Evolutionary conservation across 2,113 vertebrate species (phyloP).

Genomic region (Cololabis saira): DNA sequence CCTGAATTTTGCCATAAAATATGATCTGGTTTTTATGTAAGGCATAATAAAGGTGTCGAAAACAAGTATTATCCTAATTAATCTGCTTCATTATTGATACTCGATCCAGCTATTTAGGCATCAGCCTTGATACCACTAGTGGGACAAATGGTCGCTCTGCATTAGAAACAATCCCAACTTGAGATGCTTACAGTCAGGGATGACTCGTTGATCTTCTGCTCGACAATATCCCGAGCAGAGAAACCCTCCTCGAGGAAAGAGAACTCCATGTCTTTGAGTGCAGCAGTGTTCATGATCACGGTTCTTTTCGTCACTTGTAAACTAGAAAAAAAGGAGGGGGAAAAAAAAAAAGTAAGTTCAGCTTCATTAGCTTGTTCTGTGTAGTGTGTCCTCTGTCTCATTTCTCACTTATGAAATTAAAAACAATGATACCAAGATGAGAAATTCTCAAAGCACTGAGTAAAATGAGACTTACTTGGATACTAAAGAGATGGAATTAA

Average conservation of each 20-base stretch:
- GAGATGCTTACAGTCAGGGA: conserved; percentile 86
- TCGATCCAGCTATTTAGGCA: no score
- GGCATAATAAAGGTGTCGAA: no score
- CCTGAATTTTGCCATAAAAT: no score
- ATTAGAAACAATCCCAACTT: not conserved
- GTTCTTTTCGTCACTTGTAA: conserved; percentile 63
- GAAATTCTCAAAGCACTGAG: not conserved
- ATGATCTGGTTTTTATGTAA: no score
- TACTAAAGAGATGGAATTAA: conserved; percentile 75
- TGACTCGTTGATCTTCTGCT: conserved; percentile 97
- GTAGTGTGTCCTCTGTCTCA: not conserved
- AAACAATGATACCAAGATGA: no score
- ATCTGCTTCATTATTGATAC: no score
- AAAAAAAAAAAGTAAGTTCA: not conserved
- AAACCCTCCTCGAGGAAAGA: conserved; percentile 96
- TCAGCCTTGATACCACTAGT: not conserved
- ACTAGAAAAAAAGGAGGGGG: conserved; percentile 52
- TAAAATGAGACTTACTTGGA: conserved; percentile 68
- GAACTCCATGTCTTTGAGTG: conserved; percentile 85
- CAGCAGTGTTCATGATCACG: conserved; percentile 83
- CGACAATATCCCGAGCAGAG: conserved; percentile 91
- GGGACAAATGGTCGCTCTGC: not conserved
- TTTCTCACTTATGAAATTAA: no score
- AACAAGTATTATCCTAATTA: no score
- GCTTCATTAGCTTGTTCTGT: conserved; percentile 15